Evolutionary conservation across 2,888 invertebrate species (phyloP).

Genomic region (Cataglyphis albicans): DNA sequence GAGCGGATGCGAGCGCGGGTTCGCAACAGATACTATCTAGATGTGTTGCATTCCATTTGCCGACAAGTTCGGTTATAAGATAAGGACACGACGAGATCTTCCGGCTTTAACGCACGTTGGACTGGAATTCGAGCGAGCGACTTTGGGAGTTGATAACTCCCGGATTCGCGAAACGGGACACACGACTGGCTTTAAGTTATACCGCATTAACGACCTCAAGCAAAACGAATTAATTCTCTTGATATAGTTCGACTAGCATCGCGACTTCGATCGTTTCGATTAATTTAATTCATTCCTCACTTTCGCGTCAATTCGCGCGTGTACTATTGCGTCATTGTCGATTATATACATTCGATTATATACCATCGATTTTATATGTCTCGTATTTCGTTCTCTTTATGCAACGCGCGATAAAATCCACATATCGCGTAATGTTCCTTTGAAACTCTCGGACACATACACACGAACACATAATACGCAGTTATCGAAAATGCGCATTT

Average conservation of each 20-base stretch:
- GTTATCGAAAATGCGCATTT: slow-evolving; percentile 8
- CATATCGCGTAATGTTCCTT: background rate
- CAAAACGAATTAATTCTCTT: slow-evolving; percentile 64
- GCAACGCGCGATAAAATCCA: background rate
- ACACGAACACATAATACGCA: background rate
- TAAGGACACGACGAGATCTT: slow-evolving; percentile 61
- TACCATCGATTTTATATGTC: background rate
- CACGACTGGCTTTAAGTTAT: slow-evolving; percentile 35
- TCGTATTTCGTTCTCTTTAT: background rate
- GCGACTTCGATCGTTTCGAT: slow-evolving; percentile 11
- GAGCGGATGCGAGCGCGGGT: slow-evolving; percentile 1
- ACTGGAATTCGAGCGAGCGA: slow-evolving; percentile 77
- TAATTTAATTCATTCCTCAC: background rate
- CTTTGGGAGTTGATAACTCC: slow-evolving; percentile 73
- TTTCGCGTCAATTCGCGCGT: background rate
- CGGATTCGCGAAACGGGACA: slow-evolving; percentile 49
- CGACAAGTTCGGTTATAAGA: slow-evolving; percentile 55
- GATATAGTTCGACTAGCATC: slow-evolving; percentile 57
- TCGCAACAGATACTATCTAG: slow-evolving; percentile 57
- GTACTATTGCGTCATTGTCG: background rate
- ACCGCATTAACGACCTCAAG: slow-evolving; percentile 44
- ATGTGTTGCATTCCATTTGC: slow-evolving; percentile 59
- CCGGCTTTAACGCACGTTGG: slow-evolving; percentile 56
- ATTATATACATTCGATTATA: too few species aligned
- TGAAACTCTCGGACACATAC: background rate